phyloP scores from a whole-genome alignment of 2,888 invertebrate genomes.

The Cerceris ruficornis region DNA sequence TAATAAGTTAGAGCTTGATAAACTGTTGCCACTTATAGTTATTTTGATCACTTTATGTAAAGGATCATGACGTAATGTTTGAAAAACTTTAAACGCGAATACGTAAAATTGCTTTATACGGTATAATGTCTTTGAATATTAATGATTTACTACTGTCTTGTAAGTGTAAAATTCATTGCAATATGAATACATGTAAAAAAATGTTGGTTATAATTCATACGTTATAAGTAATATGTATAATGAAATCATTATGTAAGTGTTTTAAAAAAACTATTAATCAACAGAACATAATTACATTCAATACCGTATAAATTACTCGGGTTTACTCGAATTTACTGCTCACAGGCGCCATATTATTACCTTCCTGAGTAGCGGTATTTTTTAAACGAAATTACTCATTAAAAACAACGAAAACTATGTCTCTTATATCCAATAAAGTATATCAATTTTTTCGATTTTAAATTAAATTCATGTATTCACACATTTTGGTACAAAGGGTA shows the following conservation, averaged over 20 bases:
- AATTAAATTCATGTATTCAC: neutral
- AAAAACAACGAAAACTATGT: neutral
- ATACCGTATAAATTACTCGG: neutral
- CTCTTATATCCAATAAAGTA: no score
- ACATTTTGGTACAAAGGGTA: no score
- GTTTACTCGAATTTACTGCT: conserved; percentile 25
- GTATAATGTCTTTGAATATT: conserved; percentile 22
- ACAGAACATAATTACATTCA: neutral
- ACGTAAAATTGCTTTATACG: conserved; percentile 19
- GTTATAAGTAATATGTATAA: neutral
- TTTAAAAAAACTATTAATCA: neutral
- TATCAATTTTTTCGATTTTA: neutral
- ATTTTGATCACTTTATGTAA: conserved; percentile 5
- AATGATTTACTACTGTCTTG: conserved; percentile 13
- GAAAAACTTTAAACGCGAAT: neutral
- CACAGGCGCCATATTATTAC: conserved; percentile 26
- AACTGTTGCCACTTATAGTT: conserved; percentile 4
- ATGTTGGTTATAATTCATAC: neutral
- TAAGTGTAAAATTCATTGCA: neutral
- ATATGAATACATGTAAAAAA: neutral
- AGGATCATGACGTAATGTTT: conserved; percentile 13
- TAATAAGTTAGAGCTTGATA: neutral
- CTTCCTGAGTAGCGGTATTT: conserved; percentile 7
- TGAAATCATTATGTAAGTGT: neutral
- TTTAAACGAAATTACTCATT: neutral